Conservation (phyloP, 2,113 vertebrate genomes). For the Edolisoma coerulescens region DNA sequence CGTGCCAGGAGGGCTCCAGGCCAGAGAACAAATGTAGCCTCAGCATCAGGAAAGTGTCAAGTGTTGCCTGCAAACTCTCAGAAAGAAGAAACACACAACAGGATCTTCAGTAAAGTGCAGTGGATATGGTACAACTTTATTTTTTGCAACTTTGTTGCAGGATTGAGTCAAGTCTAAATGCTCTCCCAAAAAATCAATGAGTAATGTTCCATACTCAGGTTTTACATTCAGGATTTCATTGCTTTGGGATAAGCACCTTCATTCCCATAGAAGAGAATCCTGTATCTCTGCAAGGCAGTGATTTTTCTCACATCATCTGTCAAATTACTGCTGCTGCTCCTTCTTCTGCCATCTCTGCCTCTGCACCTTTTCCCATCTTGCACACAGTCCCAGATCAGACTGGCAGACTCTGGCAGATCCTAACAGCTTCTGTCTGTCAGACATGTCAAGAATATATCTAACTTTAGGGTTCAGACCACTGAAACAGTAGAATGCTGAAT, state of each 20-base stretch:
- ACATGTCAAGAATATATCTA: background rate
- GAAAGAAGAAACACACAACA: background rate
- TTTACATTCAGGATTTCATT: background rate
- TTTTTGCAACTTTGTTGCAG: background rate
- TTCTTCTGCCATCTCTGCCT: background rate
- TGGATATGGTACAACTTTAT: background rate
- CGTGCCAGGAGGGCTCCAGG: background rate
- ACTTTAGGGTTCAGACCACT: background rate
- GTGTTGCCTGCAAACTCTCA: background rate
- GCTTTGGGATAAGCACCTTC: background rate
- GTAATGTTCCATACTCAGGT: background rate
- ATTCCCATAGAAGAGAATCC: background rate
- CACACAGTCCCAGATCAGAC: background rate
- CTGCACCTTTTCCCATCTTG: background rate
- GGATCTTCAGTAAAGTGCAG: background rate
- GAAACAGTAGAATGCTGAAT: background rate
- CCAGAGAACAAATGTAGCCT: background rate
- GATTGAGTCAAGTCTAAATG: background rate
- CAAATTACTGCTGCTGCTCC: background rate
- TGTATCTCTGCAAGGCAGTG: background rate
- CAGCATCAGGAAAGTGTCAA: background rate
- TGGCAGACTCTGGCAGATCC: background rate
- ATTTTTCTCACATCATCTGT: background rate
- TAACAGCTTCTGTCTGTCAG: background rate
- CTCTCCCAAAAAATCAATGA: background rate